Percentiles rank a stretch among this genome's conserved stretches.
Conservation (phyloP, 2,113 vertebrate species). For the Halichoerus grypus region DNA sequence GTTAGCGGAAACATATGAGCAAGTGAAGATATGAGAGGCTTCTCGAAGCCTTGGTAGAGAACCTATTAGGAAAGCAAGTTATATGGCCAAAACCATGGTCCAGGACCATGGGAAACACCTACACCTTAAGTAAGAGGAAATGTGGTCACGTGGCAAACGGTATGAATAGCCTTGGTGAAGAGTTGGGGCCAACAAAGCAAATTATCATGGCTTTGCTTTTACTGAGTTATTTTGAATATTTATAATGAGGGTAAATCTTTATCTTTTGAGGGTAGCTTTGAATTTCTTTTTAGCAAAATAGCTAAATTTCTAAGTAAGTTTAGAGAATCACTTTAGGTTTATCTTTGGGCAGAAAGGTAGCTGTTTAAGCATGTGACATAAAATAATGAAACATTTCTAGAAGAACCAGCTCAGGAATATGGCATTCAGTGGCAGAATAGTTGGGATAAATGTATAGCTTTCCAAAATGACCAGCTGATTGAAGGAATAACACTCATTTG, state of each 20-base stretch:
- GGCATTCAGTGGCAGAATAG: neutral
- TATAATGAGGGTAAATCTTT: conserved; percentile 1
- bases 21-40: conserved; percentile 17
- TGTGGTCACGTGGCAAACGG: neutral
- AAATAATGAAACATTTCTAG: conserved; percentile 35
- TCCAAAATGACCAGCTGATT: neutral
- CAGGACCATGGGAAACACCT: neutral
- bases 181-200: neutral
- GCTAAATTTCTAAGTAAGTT: conserved; percentile 44
- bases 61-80: conserved; percentile 3
- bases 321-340: neutral
- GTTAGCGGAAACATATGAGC: neutral
- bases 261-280: conserved; percentile 55
- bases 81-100: neutral
- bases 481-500: conserved; percentile 13
- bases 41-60: neutral
- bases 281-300: neutral
- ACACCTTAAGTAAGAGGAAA: neutral
- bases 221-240: conserved; percentile 19
- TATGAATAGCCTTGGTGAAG: neutral
- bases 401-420: conserved; percentile 52
- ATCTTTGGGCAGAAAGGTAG: conserved; percentile 31
- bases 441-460: neutral
- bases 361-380: neutral
- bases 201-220: neutral